Percentiles rank a stretch among this genome's conserved stretches.
Evolutionary conservation across 2,888 invertebrate genomes (phyloP).

Genomic region (Aethes cnicana): DNA sequence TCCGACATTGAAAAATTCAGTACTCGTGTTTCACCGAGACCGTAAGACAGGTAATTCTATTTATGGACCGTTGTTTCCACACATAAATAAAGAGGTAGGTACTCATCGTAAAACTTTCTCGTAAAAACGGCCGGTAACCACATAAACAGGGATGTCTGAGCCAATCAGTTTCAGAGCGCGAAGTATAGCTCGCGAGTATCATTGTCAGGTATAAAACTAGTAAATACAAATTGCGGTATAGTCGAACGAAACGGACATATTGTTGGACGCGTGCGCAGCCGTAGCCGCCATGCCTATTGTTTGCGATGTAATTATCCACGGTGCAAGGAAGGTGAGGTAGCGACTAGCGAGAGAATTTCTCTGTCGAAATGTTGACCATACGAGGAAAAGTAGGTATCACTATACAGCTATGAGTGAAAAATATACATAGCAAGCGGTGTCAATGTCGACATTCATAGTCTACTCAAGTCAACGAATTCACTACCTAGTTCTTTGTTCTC

Average conservation of each 20-base stretch:
- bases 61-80: background rate
- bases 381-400: too few species aligned
- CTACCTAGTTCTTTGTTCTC: too few species aligned
- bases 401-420: too few species aligned
- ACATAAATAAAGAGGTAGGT: background rate
- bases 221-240: conserved; percentile 26
- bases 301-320: conserved; percentile 24
- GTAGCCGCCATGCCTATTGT: conserved; percentile 33
- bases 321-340: conserved; percentile 41
- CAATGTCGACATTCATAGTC: too few species aligned
- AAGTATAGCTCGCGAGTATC: conserved; percentile 5
- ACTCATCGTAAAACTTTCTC: conserved; percentile 11
- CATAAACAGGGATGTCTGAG: conserved; percentile 18
- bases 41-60: too few species aligned
- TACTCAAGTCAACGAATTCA: too few species aligned
- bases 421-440: too few species aligned
- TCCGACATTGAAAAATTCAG: too few species aligned
- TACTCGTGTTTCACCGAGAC: too few species aligned
- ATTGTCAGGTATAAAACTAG: background rate
- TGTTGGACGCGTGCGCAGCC: conserved; percentile 36
- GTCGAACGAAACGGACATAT: conserved; percentile 12
- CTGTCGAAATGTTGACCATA: too few species aligned
- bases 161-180: conserved; percentile 14
- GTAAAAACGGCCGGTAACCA: background rate
- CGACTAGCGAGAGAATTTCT: conserved; percentile 26